Evolutionary conservation across 2,113 vertebrate genomes (phyloP), one percentile per base, ranked within the genome.

Genomic region (Terrapene triunguis): DNA sequence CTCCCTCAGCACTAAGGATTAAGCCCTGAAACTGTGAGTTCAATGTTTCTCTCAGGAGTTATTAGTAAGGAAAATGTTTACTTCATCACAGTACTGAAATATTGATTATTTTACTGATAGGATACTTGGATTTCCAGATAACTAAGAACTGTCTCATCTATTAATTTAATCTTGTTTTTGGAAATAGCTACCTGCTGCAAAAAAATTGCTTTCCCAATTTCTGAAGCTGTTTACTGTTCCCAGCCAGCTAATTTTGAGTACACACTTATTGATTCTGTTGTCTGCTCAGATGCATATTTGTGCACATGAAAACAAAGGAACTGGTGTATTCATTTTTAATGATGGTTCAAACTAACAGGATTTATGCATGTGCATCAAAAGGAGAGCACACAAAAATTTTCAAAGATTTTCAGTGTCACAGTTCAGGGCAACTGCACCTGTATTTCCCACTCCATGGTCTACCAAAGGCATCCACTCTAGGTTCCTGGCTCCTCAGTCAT

Each of bases 151-250:
- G 74, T 74, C 6, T 51, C 50, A 9, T 94, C 79, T 82, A 94
- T 7, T 79, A 89, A 87, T 54, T 92, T 74, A 89, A 88, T 32
- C 25, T 82, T 88, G 32, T 3, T 89, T 88, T 94, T 51, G 86
- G 19, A 94, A 91, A 74, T 21, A 80, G 87, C 14, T n/a, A 47
- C 50, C 69, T 54, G 53, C 53, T 54, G 17, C 51, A 95, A 86
- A 96, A 74, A 57, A 62, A 27, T 50, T 79, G 88, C 42, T 87
- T 85, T 4, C n/a, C 42, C 59, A 35, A 10, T 76, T 92, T 93
- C 87, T 91, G 92, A 91, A 97, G 65, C 57, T 57, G 44, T 95
- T 95, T 80, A 91, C 54, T 69, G 84, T 93, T 17, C 3, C 97
- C 85, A 95, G 82, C 88, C 93, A 96, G 95, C 80, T 21, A 57